Conservation (phyloP, 2,797 vertebrate genomes). For the Podarcis lilfordi region DNA sequence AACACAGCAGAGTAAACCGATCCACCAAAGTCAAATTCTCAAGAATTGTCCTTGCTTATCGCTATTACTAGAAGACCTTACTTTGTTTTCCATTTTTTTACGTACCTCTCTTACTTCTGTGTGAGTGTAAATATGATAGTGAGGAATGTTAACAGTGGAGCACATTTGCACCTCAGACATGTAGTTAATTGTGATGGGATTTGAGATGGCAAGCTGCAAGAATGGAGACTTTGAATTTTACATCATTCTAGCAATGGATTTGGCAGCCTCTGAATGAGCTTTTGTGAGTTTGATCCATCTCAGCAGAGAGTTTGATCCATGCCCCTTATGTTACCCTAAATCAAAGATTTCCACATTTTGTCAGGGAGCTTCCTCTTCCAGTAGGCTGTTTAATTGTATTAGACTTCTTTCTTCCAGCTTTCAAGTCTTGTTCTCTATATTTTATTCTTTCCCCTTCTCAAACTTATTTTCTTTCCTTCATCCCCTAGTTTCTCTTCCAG, state of each 20-base stretch:
- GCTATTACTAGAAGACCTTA: fast-evolving
- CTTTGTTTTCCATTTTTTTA: not conserved
- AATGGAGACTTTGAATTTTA: not conserved
- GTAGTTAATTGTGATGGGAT: not conserved
- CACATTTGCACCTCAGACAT: not conserved
- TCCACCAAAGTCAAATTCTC: not conserved
- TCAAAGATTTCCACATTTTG: not conserved
- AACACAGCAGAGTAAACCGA: conserved; percentile 11
- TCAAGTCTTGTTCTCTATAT: not conserved
- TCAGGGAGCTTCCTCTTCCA: not conserved
- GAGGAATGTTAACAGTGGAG: not conserved
- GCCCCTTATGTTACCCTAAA: fast-evolving
- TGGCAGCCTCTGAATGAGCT: not conserved
- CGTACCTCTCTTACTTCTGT: not conserved
- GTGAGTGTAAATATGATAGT: not conserved
- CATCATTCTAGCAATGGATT: not conserved
- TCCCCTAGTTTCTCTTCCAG: not conserved
- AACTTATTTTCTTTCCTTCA: not conserved
- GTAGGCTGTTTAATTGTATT: not conserved
- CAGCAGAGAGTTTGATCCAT: not conserved
- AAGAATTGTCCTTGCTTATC: not conserved
- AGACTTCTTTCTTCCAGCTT: not conserved
- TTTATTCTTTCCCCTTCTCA: not conserved
- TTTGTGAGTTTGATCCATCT: fast-evolving
- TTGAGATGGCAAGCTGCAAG: not conserved